phyloP scores from a whole-genome alignment of 2,797 vertebrate genomes.

The Characodon lateralis region DNA sequence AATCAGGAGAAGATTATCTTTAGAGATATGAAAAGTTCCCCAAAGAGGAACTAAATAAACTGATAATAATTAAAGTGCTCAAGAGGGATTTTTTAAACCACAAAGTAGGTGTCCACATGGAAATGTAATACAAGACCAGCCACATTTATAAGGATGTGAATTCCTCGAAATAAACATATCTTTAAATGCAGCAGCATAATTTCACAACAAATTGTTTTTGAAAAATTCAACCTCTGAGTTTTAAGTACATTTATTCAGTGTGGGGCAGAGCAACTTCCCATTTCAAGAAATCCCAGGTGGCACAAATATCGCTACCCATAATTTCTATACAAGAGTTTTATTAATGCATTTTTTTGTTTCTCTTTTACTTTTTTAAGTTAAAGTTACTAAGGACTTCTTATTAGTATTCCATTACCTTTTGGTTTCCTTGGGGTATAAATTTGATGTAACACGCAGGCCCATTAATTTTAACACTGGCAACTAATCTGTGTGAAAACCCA shows the following conservation, averaged over 20 bases:
- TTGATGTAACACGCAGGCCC: background rate
- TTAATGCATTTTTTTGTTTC: background rate
- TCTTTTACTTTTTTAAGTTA: background rate
- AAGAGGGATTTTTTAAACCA: background rate
- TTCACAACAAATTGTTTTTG: background rate
- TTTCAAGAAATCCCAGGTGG: background rate
- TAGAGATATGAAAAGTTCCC: background rate
- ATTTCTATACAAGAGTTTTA: background rate
- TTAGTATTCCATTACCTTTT: background rate
- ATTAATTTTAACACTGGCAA: background rate
- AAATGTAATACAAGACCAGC: background rate
- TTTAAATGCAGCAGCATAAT: background rate
- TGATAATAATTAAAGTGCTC: conserved; percentile 1
- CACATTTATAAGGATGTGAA: background rate
- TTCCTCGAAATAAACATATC: background rate
- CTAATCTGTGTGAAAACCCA: too few relatives aligned
- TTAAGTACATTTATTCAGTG: background rate
- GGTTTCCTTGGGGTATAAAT: background rate
- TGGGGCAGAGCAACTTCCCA: background rate
- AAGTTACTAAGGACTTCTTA: too few relatives aligned
- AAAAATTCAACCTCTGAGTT: background rate
- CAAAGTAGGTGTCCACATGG: background rate
- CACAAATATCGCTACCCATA: background rate
- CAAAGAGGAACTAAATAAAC: conserved; percentile 1
- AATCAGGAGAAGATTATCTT: background rate